These are phyloP conservation scores for Nemotelus pantherinus DNA, from an alignment of 2,888 invertebrate species.

Conservation along the genomic window DNA sequence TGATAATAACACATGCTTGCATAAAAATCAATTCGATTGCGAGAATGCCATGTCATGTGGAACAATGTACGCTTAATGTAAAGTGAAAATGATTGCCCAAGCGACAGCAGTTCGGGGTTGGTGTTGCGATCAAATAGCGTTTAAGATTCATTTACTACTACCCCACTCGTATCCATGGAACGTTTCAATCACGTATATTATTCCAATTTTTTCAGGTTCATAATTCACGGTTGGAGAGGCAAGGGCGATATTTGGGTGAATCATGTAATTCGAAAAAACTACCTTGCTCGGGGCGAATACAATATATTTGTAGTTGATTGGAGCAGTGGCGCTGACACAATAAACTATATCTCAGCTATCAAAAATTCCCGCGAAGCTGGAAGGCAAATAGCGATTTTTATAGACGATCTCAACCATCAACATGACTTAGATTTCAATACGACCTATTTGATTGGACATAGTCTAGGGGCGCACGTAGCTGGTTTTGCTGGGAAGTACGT, in stretches of 20 bases:
- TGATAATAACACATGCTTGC: too few relatives aligned
- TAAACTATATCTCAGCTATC: constrained; percentile 67
- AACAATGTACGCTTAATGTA: too few relatives aligned
- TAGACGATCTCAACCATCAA: constrained; percentile 27
- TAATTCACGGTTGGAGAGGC: constrained; percentile 68
- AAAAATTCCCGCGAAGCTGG: constrained; percentile 55
- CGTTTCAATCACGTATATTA: not conserved
- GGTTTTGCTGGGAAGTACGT: constrained; percentile 47
- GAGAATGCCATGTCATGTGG: too few relatives aligned
- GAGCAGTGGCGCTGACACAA: constrained; percentile 66
- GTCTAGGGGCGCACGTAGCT: constrained; percentile 46
- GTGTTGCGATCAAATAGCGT: too few relatives aligned
- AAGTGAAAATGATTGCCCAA: too few relatives aligned
- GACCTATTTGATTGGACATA: constrained; percentile 43
- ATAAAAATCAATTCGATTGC: too few relatives aligned
- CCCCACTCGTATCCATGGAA: not conserved
- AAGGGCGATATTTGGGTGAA: constrained; percentile 62
- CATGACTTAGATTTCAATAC: constrained; percentile 29
- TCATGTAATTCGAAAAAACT: constrained; percentile 57
- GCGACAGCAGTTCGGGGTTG: too few relatives aligned
- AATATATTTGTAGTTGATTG: constrained; percentile 70
- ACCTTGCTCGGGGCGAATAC: constrained; percentile 66
- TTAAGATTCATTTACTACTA: too few relatives aligned
- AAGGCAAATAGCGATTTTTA: constrained; percentile 30
- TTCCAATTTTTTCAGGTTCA: constrained; percentile 39